Evolutionary conservation across 2,888 invertebrate genomes (phyloP).

Genomic region (Oasisia sp.): DNA sequence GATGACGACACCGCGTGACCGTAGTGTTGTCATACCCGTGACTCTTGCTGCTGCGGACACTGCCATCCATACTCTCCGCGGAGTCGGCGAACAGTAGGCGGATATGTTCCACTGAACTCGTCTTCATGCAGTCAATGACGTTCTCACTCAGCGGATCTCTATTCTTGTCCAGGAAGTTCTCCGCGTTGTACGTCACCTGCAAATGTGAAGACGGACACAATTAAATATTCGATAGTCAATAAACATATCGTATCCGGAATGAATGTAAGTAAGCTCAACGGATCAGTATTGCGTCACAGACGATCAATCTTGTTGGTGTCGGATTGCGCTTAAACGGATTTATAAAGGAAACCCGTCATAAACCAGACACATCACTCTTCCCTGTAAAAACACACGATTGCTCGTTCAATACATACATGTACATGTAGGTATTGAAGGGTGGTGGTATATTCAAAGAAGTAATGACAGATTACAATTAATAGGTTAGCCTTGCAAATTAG

Average conservation of each 20-base stretch:
- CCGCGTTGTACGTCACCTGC: conserved; percentile 53
- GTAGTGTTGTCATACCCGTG: background rate
- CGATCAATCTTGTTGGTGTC: background rate
- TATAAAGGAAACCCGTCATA: background rate
- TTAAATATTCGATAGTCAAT: too few relatives aligned
- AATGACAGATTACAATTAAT: too few relatives aligned
- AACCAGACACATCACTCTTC: background rate
- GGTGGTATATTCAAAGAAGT: too few relatives aligned
- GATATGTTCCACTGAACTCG: conserved; percentile 54
- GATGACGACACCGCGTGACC: background rate
- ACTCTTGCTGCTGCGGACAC: background rate
- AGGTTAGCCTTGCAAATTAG: too few relatives aligned
- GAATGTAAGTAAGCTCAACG: too few relatives aligned
- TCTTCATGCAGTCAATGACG: conserved; percentile 49
- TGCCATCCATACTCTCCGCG: conserved; percentile 36
- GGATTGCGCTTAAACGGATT: background rate
- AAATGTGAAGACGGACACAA: too few relatives aligned
- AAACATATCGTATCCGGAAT: too few relatives aligned
- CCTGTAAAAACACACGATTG: background rate
- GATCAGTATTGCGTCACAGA: too few relatives aligned
- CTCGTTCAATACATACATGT: background rate
- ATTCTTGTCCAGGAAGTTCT: conserved; percentile 57
- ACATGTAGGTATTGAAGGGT: too few relatives aligned
- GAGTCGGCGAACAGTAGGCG: conserved; percentile 51
- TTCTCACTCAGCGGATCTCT: conserved; percentile 53